Percentiles rank a stretch among this genome's conserved stretches.
phyloP scores from a whole-genome alignment of 2,888 invertebrate genomes.

The Nemurella pictetii region DNA sequence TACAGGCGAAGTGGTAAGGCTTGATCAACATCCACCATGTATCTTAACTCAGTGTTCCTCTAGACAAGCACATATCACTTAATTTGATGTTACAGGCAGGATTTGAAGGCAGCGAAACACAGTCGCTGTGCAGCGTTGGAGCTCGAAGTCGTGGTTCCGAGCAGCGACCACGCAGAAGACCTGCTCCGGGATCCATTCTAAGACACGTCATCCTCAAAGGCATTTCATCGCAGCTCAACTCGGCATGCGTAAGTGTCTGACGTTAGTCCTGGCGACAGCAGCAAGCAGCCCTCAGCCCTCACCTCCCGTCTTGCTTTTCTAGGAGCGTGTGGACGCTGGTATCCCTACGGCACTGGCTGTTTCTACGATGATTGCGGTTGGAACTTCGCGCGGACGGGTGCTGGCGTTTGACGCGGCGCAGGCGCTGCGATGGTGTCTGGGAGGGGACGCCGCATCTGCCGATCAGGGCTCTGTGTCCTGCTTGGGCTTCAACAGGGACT shows the following conservation, averaged over 20 bases:
- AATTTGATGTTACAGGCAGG: slow-evolving; percentile 34
- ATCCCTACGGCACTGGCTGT: slow-evolving; percentile 83
- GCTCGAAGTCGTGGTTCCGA: slow-evolving; percentile 53
- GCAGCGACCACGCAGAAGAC: slow-evolving; percentile 51
- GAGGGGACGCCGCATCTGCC: slow-evolving; percentile 58
- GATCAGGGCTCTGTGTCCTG: slow-evolving; percentile 66
- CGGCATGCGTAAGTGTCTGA: slow-evolving; percentile 70
- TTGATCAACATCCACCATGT: no score
- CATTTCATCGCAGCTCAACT: slow-evolving; percentile 83
- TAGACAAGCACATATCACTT: no score
- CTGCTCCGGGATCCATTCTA: slow-evolving; percentile 65
- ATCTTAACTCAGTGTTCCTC: background rate
- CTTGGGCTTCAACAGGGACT: slow-evolving; percentile 84
- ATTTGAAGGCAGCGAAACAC: slow-evolving; percentile 53
- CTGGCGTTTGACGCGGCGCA: slow-evolving; percentile 85
- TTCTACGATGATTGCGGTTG: slow-evolving; percentile 80
- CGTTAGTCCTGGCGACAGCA: slow-evolving; percentile 41
- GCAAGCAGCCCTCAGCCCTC: background rate
- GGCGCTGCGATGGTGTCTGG: slow-evolving; percentile 85
- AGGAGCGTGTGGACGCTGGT: slow-evolving; percentile 90
- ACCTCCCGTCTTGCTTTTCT: slow-evolving; percentile 46
- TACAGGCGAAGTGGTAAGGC: slow-evolving; percentile 39
- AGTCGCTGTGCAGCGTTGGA: slow-evolving; percentile 53
- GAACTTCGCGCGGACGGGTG: slow-evolving; percentile 91
- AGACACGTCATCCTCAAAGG: slow-evolving; percentile 82